These are phyloP conservation scores for Scaptomyza montana DNA, from an alignment of 1,140 invertebrate species.

Conservation along the genomic window DNA sequence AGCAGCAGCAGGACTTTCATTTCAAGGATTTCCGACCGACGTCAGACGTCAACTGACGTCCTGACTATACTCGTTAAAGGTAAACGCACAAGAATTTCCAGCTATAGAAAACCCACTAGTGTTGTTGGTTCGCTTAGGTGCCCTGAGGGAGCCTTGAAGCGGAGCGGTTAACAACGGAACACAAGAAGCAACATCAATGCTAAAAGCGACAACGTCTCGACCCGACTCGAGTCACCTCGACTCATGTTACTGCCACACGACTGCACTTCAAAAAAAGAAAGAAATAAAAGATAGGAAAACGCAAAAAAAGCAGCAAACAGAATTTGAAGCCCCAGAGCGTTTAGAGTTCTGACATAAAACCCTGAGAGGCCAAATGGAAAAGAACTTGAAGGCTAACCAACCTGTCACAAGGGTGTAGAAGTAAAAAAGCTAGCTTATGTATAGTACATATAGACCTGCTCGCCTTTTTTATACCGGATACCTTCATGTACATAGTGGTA, in stretches of 20 bases:
- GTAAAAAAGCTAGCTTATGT: constrained; percentile 30
- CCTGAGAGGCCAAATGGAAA: constrained; percentile 53
- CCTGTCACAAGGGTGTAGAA: constrained; percentile 12
- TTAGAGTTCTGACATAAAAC: constrained; percentile 63
- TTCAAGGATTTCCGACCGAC: constrained; percentile 80
- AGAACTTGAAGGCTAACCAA: constrained; percentile 45
- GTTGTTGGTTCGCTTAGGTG: constrained; percentile 48
- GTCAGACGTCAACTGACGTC: constrained; percentile 56
- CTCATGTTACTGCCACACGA: constrained; percentile 72
- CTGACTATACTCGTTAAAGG: constrained; percentile 51
- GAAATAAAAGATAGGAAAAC: background rate
- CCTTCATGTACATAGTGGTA: background rate
- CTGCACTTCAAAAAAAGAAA: constrained; percentile 49
- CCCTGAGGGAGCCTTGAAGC: constrained; percentile 4
- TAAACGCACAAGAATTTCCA: constrained; percentile 29
- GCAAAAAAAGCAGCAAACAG: constrained; percentile 6
- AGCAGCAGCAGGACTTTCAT: constrained; percentile 63
- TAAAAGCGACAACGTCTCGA: constrained; percentile 41
- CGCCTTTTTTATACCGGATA: background rate
- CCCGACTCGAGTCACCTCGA: constrained; percentile 20
- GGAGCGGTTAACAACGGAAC: constrained; percentile 21
- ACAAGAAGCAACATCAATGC: constrained; percentile 71
- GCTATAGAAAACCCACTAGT: constrained; percentile 70
- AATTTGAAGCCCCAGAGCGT: constrained; percentile 59
- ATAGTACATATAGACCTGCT: background rate